A percentile compares a stretch with the other conserved stretches of the same genome.
Evolutionary conservation across 1,140 invertebrate species (phyloP).

Genomic region (Formica selysi): DNA sequence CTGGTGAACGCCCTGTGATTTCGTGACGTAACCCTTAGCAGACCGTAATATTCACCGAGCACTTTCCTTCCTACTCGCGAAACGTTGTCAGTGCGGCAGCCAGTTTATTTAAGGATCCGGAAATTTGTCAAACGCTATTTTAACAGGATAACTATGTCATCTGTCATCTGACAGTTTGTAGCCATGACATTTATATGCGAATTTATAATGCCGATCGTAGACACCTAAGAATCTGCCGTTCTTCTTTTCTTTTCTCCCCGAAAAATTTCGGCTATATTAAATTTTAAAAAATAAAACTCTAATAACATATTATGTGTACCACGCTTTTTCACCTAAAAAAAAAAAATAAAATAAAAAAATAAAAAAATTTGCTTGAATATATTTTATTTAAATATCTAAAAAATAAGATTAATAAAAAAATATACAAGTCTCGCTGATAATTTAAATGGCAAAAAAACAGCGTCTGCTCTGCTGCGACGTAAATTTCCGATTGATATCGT

Average conservation of each 20-base stretch:
- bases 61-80: constrained; percentile 31
- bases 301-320: neutral
- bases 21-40: constrained; percentile 16
- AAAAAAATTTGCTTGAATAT: neutral
- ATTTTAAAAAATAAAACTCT: neutral
- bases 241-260: neutral
- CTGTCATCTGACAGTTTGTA: neutral
- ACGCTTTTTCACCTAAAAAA: neutral
- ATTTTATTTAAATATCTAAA: neutral
- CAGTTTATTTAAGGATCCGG: neutral
- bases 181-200: neutral
- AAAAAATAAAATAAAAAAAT: neutral
- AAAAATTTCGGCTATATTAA: neutral
- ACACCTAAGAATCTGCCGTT: neutral
- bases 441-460: neutral
- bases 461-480: neutral
- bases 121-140: neutral
- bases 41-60: constrained; percentile 30
- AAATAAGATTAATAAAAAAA: neutral
- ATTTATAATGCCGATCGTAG: neutral
- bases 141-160: neutral
- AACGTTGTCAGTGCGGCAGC: neutral
- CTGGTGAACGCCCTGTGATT: neutral
- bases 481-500: neutral
- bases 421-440: neutral